Evolutionary conservation across 1,140 invertebrate species (phyloP).

Genomic region (Euwallacea fornicatus): DNA sequence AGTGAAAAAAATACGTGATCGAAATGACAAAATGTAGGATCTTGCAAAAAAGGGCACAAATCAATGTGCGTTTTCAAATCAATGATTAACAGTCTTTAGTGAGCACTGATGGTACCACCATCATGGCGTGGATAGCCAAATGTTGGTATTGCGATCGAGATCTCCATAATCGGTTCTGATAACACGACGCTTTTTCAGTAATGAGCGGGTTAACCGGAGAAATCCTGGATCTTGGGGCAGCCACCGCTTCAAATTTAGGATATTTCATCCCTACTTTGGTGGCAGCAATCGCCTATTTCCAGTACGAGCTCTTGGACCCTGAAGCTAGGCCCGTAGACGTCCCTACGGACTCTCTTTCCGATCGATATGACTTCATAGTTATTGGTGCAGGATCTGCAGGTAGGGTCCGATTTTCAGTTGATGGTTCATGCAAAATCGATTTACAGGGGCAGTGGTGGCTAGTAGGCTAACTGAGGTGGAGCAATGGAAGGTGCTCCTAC

Average conservation of each 20-base stretch:
- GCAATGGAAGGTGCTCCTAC: conserved; percentile 78
- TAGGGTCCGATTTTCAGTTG: conserved; percentile 45
- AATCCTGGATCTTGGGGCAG: conserved; percentile 49
- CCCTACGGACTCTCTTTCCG: conserved; percentile 63
- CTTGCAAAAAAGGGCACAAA: conserved; percentile 22
- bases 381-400: conserved; percentile 95
- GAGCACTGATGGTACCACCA: not conserved
- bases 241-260: conserved; percentile 42
- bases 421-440: not conserved
- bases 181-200: conserved; percentile 36
- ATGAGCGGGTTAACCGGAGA: conserved; percentile 47
- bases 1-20: conserved; percentile 29
- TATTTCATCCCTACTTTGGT: conserved; percentile 77
- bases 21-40: conserved; percentile 28
- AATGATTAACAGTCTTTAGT: conserved; percentile 17
- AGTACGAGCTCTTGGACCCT: conserved; percentile 74
- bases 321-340: conserved; percentile 72
- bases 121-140: too few species aligned
- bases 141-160: too few species aligned
- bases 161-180: too few species aligned
- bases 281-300: conserved; percentile 79
- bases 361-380: conserved; percentile 82
- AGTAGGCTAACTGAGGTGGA: conserved; percentile 79
- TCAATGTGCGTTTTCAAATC: conserved; percentile 10
- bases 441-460: conserved; percentile 81